Evolutionary conservation across 2,113 vertebrate species (phyloP).

Genomic region (Cygnus atratus): DNA sequence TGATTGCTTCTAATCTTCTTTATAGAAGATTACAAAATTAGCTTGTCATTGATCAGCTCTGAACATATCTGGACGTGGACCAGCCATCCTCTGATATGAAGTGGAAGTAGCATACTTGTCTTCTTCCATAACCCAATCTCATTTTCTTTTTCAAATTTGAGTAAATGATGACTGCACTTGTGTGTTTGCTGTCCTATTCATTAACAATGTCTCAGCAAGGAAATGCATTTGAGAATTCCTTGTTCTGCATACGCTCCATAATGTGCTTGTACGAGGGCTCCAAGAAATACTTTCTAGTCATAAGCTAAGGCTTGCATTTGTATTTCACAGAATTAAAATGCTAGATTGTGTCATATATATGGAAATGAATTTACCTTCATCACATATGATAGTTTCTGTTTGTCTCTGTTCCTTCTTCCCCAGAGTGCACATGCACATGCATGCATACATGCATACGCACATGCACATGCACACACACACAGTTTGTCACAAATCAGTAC

Average conservation of each 20-base stretch:
- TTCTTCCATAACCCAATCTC: background rate
- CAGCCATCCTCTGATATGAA: background rate
- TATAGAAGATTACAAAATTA: background rate
- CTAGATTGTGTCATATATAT: background rate
- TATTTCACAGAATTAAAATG: background rate
- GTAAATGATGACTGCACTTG: background rate
- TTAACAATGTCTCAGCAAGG: background rate
- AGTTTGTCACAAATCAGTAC: conserved; percentile 43
- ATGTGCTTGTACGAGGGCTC: background rate
- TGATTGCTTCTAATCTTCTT: background rate
- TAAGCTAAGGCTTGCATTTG: background rate
- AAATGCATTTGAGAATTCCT: background rate
- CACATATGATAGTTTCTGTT: background rate
- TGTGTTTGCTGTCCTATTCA: accelerated
- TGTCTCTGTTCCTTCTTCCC: background rate
- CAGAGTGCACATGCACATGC: background rate
- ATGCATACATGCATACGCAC: background rate
- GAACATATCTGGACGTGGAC: background rate
- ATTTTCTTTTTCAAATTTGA: background rate
- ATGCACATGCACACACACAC: background rate
- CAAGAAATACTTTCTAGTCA: background rate
- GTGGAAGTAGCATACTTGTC: background rate
- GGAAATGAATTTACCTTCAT: background rate
- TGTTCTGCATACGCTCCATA: background rate
- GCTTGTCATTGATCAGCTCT: background rate